Evolutionary conservation across 2,113 vertebrate genomes (phyloP), one percentile per base, ranked within the genome.

Genomic region (Gasterosteus aculeatus): DNA sequence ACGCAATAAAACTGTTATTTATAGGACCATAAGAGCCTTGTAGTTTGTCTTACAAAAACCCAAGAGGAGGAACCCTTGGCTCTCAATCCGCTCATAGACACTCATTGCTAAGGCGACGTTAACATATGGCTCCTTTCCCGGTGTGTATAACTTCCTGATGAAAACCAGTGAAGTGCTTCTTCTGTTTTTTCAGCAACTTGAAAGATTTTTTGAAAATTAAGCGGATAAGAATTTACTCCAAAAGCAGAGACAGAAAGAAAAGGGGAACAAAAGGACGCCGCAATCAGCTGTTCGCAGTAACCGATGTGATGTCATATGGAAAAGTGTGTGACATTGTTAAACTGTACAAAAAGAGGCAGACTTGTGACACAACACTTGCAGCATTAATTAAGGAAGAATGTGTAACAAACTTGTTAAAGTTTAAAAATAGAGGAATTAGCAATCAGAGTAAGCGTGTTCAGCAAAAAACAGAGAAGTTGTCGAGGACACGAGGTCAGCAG

Each of bases 1-100:
- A 60, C 10, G 59, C 88, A 93, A 93, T 94, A 93, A 94, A 94
- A 89, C 29, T 0, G 83, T 92, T 94, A 94, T 94, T 94, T 94
- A 94, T 93, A 94, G 91, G 92, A 91, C 88, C 82, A 57, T 92
- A 91, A 93, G 88, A 75, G 89, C 81, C 88, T 92, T 93, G 92
- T 93, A 94, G 92, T 92, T 94, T 93, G 92, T 91, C 90, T 93
- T 92, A 85, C 92, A 89, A 84, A 85, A 90, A 90, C 88, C 90
- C 90, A 85, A 91, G 86, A 88, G 80, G 71, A 88, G 84, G 72
- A 87, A 87, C 85, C 69, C 69, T 78, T 89, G 84, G 90, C 85
- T 88, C 90, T 78, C 61, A 41, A 84, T 63, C 71, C 66, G 86
- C 69, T 65, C 77, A 71, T 86, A 91, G 76, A 92, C 87, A 87